A percentile compares a stretch with the other conserved stretches of the same genome.
phyloP scores from a whole-genome alignment of 2,113 vertebrate genomes.

The Chloebia gouldiae region DNA sequence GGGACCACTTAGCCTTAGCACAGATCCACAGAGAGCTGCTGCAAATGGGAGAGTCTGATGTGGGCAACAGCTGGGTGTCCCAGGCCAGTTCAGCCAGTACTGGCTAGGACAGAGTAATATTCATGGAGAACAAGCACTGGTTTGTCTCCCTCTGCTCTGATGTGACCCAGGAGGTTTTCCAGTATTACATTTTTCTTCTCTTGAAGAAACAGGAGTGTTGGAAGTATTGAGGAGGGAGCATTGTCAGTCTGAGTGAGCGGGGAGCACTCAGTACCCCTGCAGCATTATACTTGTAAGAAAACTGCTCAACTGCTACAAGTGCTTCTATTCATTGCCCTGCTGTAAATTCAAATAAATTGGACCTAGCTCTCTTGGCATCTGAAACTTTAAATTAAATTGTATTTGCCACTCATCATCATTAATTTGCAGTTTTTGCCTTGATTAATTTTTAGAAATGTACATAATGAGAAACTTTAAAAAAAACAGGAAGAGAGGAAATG shows the following conservation, averaged over 20 bases:
- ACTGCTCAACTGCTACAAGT: neutral
- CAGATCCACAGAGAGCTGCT: neutral
- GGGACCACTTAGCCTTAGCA: neutral
- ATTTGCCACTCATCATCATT: neutral
- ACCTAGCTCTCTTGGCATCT: neutral
- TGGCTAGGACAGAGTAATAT: neutral
- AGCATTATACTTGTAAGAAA: neutral
- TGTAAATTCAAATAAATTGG: neutral
- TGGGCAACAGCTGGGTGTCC: neutral
- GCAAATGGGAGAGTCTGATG: neutral
- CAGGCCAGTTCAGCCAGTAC: neutral
- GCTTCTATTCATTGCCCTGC: neutral
- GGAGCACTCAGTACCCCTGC: neutral
- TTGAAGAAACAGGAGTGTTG: neutral
- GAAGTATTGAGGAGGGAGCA: neutral
- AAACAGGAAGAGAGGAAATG: conserved; percentile 59
- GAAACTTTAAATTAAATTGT: neutral
- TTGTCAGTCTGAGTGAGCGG: neutral
- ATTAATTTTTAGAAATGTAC: conserved; percentile 39
- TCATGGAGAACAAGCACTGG: neutral
- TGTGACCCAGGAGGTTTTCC: neutral
- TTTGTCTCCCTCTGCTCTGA: conserved; percentile 23
- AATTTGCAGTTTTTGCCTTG: conserved; percentile 36
- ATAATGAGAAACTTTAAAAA: conserved; percentile 12
- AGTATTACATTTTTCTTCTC: conserved; percentile 2